Evolutionary conservation across 2,113 vertebrate genomes (phyloP).

Genomic region (Tachycineta bicolor): DNA sequence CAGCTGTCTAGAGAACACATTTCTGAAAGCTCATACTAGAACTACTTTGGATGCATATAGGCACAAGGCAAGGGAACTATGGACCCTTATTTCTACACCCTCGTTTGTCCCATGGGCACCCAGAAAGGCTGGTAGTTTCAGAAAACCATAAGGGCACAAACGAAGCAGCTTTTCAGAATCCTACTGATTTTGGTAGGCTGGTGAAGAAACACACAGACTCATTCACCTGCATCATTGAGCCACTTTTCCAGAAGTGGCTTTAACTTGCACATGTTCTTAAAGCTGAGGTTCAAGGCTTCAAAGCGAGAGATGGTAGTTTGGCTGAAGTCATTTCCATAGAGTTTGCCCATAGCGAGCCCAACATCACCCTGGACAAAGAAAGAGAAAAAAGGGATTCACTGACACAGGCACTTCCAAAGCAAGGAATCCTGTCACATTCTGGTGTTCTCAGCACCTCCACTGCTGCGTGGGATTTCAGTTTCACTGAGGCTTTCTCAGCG

Average conservation of each 20-base stretch:
- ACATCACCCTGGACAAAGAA: conserved; percentile 89
- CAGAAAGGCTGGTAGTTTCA: neutral
- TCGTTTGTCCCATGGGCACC: neutral
- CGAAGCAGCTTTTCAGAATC: neutral
- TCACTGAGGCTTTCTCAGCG: neutral
- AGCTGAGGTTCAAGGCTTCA: conserved; percentile 99
- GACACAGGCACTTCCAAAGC: conserved; percentile 49
- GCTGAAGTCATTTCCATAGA: conserved; percentile 99
- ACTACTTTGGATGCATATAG: neutral
- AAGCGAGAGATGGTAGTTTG: conserved; percentile 99
- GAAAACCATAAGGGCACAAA: conserved; percentile 8
- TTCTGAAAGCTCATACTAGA: neutral
- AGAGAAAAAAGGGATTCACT: conserved; percentile 61
- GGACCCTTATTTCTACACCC: neutral
- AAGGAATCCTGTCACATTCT: conserved; percentile 29
- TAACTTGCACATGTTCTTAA: conserved; percentile 99
- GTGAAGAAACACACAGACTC: conserved; percentile 18
- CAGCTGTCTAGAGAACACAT: neutral
- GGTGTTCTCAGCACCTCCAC: neutral
- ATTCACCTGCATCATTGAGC: conserved; percentile 98
- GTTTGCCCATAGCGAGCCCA: conserved; percentile 99
- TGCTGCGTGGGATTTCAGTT: neutral
- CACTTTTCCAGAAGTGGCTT: conserved; percentile 99
- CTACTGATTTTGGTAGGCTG: neutral
- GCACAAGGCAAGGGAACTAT: neutral